Evolutionary conservation across 1,140 invertebrate genomes (phyloP), one percentile per base, ranked within the genome.

Genomic region (Uloborus diversus): DNA sequence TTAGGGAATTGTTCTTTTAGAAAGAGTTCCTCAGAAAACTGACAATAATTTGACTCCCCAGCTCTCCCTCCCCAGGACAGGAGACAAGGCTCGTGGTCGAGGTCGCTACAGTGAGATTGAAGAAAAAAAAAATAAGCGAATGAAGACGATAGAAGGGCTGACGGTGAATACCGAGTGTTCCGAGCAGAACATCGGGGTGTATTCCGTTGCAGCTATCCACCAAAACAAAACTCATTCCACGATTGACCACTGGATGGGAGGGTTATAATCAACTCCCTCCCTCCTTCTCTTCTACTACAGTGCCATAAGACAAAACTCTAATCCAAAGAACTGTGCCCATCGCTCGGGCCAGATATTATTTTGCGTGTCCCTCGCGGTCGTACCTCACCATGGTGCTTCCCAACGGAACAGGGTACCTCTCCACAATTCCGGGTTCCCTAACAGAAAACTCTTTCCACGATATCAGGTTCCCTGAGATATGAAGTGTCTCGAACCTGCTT

Each of bases 161-260:
- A 20, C 20, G 1, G 23, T 20, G 9, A 0, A 53, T 53, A 61
- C 14, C 33, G 59, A 64, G 23, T 73, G 59, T 64, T 30, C 53
- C 32, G 28, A 37, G 73, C 28, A 62, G 47, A 47, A 49, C 61
- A 37, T 30, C 57, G 20, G 30, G 73, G 73, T 78, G 73, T 78
- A 78, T 78, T 78, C 73, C 73, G 73, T 78, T 65, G 73, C 73
- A 78, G 62, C 73, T 78, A 47, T 75, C 71, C 73, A 78, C 49
- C 20, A 11, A 61, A 33, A 71, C 17, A 14, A 0, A 57, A 3
- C 57, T 14, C 32, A 25, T 64, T 53, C 9, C n/a, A 49, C 37
- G 28, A 49, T 25, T 32, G 37, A 51, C 27, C 17, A 51, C 11
- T 35, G 25, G 1, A 27, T 56, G 33, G 20, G 30, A 66, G 11